Evolutionary conservation across 2,888 invertebrate genomes (phyloP).

Genomic region (Agapetus fuscipes): DNA sequence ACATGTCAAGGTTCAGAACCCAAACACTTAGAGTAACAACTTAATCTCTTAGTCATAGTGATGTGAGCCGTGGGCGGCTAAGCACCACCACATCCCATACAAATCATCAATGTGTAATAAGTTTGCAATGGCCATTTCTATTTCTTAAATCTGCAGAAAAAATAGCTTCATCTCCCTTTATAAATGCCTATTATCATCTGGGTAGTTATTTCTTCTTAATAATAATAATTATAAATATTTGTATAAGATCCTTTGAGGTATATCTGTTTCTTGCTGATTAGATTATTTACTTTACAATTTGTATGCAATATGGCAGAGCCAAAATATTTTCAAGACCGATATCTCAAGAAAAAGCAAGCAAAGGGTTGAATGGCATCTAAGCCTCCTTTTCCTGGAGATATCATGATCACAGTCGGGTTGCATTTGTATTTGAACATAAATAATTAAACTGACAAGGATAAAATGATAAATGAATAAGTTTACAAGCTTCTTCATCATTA

Average conservation of each 20-base stretch:
- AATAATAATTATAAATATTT: slow-evolving; percentile 21
- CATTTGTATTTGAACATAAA: too few species aligned
- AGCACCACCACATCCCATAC: too few species aligned
- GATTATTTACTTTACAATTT: slow-evolving; percentile 8
- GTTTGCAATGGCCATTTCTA: slow-evolving; percentile 16
- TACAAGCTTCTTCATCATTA: not conserved
- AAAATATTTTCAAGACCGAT: slow-evolving; percentile 5
- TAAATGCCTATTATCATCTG: slow-evolving; percentile 18
- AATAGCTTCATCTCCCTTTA: slow-evolving; percentile 20
- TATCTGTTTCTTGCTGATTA: slow-evolving; percentile 20
- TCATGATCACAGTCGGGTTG: slow-evolving; percentile 18
- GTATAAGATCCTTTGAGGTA: slow-evolving; percentile 21
- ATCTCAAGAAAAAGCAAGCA: slow-evolving; percentile 10
- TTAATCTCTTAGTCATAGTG: too few species aligned
- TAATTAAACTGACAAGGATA: not conserved
- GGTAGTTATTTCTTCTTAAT: slow-evolving; percentile 18
- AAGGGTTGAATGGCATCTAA: slow-evolving; percentile 15
- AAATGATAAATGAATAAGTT: not conserved
- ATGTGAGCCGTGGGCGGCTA: too few species aligned
- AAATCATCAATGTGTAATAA: slow-evolving; percentile 9
- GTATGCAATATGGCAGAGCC: slow-evolving; percentile 11
- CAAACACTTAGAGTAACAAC: too few species aligned
- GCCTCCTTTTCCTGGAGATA: too few species aligned
- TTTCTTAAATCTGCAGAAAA: slow-evolving; percentile 16
- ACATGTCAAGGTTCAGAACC: slow-evolving; percentile 29